phyloP scores from a whole-genome alignment of 2,797 vertebrate genomes.

The Tenualosa ilisha region DNA sequence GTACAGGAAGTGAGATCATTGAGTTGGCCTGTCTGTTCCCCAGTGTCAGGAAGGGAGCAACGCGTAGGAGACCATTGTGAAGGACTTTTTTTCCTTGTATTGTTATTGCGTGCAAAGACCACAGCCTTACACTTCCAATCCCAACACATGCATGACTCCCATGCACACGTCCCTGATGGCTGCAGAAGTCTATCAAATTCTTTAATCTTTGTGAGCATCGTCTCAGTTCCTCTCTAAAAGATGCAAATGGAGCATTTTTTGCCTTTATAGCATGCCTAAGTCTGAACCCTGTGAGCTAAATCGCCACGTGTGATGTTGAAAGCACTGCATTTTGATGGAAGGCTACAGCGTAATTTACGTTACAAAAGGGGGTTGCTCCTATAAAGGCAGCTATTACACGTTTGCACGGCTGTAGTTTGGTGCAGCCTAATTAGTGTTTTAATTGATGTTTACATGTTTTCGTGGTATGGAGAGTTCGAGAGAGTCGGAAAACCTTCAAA shows the following conservation, averaged over 20 bases:
- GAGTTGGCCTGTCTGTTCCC: conserved; percentile 53
- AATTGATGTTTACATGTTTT: conserved; percentile 21
- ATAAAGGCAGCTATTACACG: not conserved
- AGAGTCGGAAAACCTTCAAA: conserved; percentile 22
- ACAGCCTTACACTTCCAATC: not conserved
- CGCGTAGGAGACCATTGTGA: conserved; percentile 53
- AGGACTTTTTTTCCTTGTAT: conserved; percentile 61
- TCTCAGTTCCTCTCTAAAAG: not conserved
- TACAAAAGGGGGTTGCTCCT: not conserved
- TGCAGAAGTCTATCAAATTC: not conserved
- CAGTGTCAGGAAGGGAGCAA: conserved; percentile 61
- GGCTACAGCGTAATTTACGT: not conserved
- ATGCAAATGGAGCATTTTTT: not conserved
- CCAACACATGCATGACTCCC: not conserved
- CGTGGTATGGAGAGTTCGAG: not conserved
- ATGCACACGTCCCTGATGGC: not conserved
- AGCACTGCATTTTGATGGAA: not conserved
- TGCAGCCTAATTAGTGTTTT: not conserved
- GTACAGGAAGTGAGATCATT: conserved; percentile 71
- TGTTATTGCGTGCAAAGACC: conserved; percentile 56
- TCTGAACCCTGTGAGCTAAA: not conserved
- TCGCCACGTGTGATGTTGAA: not conserved
- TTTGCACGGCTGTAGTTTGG: not conserved
- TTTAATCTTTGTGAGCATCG: not conserved
- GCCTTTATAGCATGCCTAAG: not conserved